These are phyloP conservation scores for Porites cylindrica DNA, from an alignment of 92 coral and sea anemone species.

Conservation along the genomic window DNA sequence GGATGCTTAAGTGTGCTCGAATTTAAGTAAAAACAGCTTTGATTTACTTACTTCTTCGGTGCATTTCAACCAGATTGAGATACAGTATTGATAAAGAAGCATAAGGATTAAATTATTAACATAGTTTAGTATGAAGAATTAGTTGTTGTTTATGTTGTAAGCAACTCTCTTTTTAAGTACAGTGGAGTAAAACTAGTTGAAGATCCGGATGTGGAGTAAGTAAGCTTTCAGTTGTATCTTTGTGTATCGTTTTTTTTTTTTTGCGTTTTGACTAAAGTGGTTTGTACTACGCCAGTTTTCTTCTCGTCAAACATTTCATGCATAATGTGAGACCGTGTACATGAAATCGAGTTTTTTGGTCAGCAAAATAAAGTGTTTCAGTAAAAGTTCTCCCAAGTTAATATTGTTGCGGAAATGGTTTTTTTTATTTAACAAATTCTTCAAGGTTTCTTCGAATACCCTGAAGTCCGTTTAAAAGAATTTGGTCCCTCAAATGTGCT, in stretches of 20 bases:
- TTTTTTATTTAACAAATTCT: neutral
- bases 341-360: neutral
- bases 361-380: slow-evolving; percentile 15
- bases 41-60: neutral
- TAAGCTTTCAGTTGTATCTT: neutral
- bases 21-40: neutral
- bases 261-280: neutral
- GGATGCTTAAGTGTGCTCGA: slow-evolving; percentile 13
- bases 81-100: too few relatives aligned
- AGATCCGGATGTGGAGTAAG: neutral
- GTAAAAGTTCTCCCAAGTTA: neutral
- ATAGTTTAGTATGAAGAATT: too few relatives aligned
- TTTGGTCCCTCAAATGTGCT: too few relatives aligned
- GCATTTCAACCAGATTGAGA: neutral
- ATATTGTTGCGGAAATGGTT: neutral
- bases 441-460: neutral
- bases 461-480: too few relatives aligned
- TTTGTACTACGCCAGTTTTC: neutral
- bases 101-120: too few relatives aligned
- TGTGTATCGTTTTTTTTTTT: neutral
- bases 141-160: neutral
- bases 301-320: neutral
- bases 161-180: neutral
- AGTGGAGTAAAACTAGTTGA: neutral
- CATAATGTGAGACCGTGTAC: neutral